These are phyloP conservation scores for Propithecus coquereli DNA, from an alignment of 2,113 vertebrate species.

Conservation along the genomic window DNA sequence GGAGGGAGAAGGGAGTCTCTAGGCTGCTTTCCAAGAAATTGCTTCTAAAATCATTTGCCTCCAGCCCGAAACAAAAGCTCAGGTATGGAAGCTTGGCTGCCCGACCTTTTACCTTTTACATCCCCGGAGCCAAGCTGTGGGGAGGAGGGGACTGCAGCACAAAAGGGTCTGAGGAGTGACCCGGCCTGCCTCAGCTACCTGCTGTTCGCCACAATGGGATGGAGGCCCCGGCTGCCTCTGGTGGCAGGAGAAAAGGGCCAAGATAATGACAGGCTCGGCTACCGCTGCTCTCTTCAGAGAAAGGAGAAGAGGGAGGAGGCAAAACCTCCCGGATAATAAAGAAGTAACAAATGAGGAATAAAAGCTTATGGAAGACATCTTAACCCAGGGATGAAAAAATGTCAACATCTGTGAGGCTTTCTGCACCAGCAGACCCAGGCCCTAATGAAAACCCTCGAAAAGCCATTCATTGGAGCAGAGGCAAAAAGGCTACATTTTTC, in stretches of 20 bases:
- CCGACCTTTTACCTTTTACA: conserved; percentile 89
- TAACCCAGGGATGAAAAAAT: conserved; percentile 90
- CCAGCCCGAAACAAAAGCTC: conserved; percentile 78
- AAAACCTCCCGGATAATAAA: conserved; percentile 87
- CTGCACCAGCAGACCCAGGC: conserved; percentile 83
- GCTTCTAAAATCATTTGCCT: conserved; percentile 69
- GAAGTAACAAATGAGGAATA: conserved; percentile 92
- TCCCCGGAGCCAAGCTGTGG: conserved; percentile 60
- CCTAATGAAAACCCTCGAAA: conserved; percentile 84
- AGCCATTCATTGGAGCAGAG: conserved; percentile 86
- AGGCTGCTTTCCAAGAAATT: conserved; percentile 66
- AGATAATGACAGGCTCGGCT: conserved; percentile 86
- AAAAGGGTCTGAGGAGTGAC: conserved; percentile 83
- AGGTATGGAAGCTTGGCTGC: conserved; percentile 85
- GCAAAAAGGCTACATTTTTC: conserved; percentile 91
- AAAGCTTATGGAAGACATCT: conserved; percentile 94
- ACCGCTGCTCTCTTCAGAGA: conserved; percentile 90
- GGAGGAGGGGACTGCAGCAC: conserved; percentile 78
- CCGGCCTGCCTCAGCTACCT: conserved; percentile 89
- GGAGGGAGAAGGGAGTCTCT: neutral
- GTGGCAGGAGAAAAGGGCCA: conserved; percentile 84
- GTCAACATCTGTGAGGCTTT: conserved; percentile 94
- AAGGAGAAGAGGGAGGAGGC: conserved; percentile 80
- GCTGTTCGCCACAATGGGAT: conserved; percentile 93
- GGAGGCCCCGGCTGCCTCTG: conserved; percentile 83